These are phyloP conservation scores for Sphaerophoria rueppellii DNA, from an alignment of 2,888 invertebrate species.

Conservation along the genomic window DNA sequence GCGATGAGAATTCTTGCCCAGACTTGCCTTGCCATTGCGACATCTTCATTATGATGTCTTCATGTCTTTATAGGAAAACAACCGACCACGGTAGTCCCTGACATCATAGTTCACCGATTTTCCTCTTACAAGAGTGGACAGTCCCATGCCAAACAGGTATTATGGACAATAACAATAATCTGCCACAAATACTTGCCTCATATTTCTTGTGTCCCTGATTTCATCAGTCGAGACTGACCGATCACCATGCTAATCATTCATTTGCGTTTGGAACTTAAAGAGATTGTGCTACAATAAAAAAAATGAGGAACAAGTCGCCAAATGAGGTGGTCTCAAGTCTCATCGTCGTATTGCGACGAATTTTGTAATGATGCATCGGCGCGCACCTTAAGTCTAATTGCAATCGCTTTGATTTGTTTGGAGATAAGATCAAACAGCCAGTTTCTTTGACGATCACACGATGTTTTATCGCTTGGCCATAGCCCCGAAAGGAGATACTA, in stretches of 20 bases:
- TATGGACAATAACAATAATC: constrained; percentile 15
- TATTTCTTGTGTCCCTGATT: constrained; percentile 56
- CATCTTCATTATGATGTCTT: constrained; percentile 21
- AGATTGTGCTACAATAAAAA: constrained; percentile 22
- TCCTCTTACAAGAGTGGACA: background rate
- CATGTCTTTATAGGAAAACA: constrained; percentile 1
- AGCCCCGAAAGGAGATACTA: constrained; percentile 33
- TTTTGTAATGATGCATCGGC: constrained; percentile 31
- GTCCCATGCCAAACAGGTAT: background rate
- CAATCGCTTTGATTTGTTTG: constrained; percentile 51
- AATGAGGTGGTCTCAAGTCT: background rate
- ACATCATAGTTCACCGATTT: constrained; percentile 32
- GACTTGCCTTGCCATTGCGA: constrained; percentile 17
- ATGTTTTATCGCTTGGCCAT: background rate
- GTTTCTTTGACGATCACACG: background rate
- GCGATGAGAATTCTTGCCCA: constrained; percentile 15
- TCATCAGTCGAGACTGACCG: constrained; percentile 24
- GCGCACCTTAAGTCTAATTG: constrained; percentile 27
- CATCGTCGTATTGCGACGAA: constrained; percentile 33
- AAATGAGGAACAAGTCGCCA: background rate
- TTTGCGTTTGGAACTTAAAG: background rate
- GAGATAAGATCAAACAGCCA: constrained; percentile 17
- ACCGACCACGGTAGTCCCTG: constrained; percentile 18
- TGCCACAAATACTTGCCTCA: constrained; percentile 63
- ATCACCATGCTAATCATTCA: constrained; percentile 29